Conservation (phyloP, 2,113 vertebrate genomes). For the Saguinus imperator region DNA sequence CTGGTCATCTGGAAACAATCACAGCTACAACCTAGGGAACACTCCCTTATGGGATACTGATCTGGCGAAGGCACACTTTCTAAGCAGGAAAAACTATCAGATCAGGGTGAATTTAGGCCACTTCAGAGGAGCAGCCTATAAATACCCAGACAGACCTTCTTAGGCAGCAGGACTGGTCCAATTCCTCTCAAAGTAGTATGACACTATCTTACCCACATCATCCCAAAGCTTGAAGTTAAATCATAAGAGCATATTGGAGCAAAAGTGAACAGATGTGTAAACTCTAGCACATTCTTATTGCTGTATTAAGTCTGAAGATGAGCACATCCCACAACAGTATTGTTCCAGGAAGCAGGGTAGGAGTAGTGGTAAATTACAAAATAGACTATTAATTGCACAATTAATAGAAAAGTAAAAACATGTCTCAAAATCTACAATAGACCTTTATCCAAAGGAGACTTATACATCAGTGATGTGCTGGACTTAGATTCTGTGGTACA, state of each 20-base stretch:
- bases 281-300: slow-evolving; percentile 82
- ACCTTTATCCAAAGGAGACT: slow-evolving; percentile 75
- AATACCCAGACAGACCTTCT: not conserved
- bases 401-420: slow-evolving; percentile 75
- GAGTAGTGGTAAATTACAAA: slow-evolving; percentile 70
- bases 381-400: slow-evolving; percentile 59
- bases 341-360: slow-evolving; percentile 60
- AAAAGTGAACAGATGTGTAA: slow-evolving; percentile 64
- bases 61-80: slow-evolving; percentile 50
- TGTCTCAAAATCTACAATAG: slow-evolving; percentile 74
- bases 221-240: not conserved
- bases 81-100: not conserved
- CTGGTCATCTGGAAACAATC: slow-evolving; percentile 17
- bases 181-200: not conserved
- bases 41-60: not conserved
- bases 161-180: not conserved
- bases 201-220: not conserved
- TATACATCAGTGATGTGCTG: not conserved
- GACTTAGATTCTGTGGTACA: slow-evolving; percentile 61
- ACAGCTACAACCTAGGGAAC: not conserved
- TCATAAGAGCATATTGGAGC: slow-evolving; percentile 58
- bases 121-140: not conserved
- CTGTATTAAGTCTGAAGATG: slow-evolving; percentile 70
- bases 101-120: not conserved
- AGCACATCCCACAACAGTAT: slow-evolving; percentile 46